A percentile compares a stretch with the other conserved stretches of the same genome.
Evolutionary conservation across 2,888 invertebrate species (phyloP).

Genomic region (Gasteruption jaculator): DNA sequence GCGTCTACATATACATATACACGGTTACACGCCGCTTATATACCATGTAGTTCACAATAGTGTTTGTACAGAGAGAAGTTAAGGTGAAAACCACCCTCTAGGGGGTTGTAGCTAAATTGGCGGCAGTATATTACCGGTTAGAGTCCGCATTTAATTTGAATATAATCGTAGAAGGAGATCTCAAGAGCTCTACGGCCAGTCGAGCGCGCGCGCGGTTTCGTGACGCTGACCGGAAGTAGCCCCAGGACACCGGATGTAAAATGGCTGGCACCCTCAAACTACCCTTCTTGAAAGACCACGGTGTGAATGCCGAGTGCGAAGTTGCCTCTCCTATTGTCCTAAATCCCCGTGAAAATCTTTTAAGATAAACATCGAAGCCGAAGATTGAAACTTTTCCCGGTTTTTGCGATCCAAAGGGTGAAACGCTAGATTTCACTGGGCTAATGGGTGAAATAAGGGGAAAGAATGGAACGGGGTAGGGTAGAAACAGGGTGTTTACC

Average conservation of each 20-base stretch:
- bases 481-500: too few species aligned
- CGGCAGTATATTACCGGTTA: conserved; percentile 50
- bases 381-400: too few species aligned
- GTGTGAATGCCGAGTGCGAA: conserved; percentile 33
- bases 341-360: conserved; percentile 21
- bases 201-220: conserved; percentile 45
- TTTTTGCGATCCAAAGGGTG: too few species aligned
- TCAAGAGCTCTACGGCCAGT: conserved; percentile 41
- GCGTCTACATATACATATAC: too few species aligned
- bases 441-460: too few species aligned
- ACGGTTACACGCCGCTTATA: too few species aligned
- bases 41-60: too few species aligned
- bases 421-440: too few species aligned
- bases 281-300: conserved; percentile 18
- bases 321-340: too few species aligned
- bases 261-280: conserved; percentile 40
- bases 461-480: too few species aligned
- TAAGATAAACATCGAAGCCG: too few species aligned
- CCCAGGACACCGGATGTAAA: conserved; percentile 50
- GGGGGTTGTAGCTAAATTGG: conserved; percentile 51
- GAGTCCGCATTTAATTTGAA: conserved; percentile 52
- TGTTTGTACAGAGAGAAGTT: too few species aligned
- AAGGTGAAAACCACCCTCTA: conserved; percentile 42
- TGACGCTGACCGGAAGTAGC: conserved; percentile 49
- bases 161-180: conserved; percentile 50